Base-by-base conservation (phyloP, 2,113 vertebrate species). In the Pituophis catenifer region DNA sequence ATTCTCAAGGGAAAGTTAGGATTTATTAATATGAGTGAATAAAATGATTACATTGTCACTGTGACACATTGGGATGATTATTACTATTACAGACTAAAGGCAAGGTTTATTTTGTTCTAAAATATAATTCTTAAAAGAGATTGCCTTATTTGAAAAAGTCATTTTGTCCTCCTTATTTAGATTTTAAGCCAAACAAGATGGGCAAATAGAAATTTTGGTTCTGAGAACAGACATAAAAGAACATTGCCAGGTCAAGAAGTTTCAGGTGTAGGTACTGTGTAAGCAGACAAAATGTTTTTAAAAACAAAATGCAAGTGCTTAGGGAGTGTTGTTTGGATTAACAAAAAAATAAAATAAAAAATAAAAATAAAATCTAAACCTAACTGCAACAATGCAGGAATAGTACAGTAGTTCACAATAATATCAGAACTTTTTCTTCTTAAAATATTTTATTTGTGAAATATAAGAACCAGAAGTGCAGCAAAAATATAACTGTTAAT, bases 1-100 rank as follows among this genome's bases (percentile, higher is more conserved):
- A 89, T 57, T 89, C 44, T 87, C 13, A 26, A 94, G n/a, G 15
- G 57, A 94, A 95, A 94, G 0, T 70, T 92, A 93, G 8, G 17
- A 81, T 94, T 94, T 0, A 13, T 86, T 94, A 94, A 3, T 57
- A 86, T 0, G 92, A 17, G 3, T 10, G 94, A 94, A 96, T 91
- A 0, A 62, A 58, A 91, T 62, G 24, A 81, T 93, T 55, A 19
- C 19, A 70, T 70, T 58, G 93, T 52, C 8, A 65, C 52, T 91
- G 62, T 29, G 89, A 48, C 55, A 48, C 13, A 90, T 62, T 26
- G 87, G 48, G 57, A 75, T 88, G 44, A 92, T 95, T 87, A 87
- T 75, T 53, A 11, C 8, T 21, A 17, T 85, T 96, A 75, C 8
- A 90, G 93, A 89, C 6, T 65, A 12, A 2, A 48, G 1, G 85